Percentiles rank a stretch among this genome's conserved stretches.
These are phyloP conservation scores for Etia nguti DNA, from an alignment of 2,113 vertebrate genomes.

Conservation along the genomic window DNA sequence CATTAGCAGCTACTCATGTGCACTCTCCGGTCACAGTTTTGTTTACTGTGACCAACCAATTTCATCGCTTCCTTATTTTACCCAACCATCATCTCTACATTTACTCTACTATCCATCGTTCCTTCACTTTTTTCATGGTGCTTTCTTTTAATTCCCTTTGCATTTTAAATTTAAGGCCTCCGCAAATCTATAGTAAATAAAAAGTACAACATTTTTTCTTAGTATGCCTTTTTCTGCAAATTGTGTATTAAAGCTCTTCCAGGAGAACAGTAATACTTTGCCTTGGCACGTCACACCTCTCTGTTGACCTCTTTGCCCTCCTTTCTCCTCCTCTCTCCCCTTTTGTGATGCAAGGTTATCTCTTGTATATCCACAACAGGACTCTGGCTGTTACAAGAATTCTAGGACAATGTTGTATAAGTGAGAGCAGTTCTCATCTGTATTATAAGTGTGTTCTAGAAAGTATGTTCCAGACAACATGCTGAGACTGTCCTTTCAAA, in stretches of 20 bases:
- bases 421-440: not conserved
- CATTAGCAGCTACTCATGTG: not conserved
- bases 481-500: slow-evolving; percentile 11
- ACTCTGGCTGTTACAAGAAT: not conserved
- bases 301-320: not conserved
- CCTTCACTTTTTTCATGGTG: not conserved
- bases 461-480: not conserved
- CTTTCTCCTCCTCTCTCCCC: not conserved
- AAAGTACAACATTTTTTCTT: not conserved
- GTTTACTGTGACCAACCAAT: not conserved
- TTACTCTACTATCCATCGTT: not conserved
- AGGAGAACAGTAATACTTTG: not conserved
- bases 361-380: slow-evolving; percentile 9
- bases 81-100: not conserved
- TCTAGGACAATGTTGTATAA: not conserved
- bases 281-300: not conserved
- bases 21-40: not conserved
- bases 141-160: not conserved
- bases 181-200: not conserved
- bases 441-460: not conserved
- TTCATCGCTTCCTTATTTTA: not conserved
- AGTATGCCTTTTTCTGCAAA: not conserved
- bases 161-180: not conserved
- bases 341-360: slow-evolving; percentile 12
- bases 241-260: not conserved